Evolutionary conservation across 1,140 invertebrate genomes (phyloP).

Genomic region (Penaeus vannamei): DNA sequence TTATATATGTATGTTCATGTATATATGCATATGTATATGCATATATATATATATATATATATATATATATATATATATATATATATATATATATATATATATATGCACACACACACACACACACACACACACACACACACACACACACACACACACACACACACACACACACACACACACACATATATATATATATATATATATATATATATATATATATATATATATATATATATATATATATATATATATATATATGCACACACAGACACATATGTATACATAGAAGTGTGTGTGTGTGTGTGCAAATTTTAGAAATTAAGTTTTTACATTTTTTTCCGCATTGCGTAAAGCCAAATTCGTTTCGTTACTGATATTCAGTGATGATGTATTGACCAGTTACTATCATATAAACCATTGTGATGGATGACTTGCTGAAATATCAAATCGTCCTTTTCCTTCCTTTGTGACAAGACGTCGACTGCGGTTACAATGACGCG

Average conservation of each 20-base stretch:
- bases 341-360: not conserved
- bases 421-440: no score
- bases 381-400: conserved; percentile 47
- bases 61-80: not conserved
- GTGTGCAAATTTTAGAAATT: no score
- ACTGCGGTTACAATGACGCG: no score
- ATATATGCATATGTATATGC: no score
- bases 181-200: no score
- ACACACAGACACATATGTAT: no score
- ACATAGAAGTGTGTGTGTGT: no score
- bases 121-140: not conserved
- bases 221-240: conserved; percentile 31
- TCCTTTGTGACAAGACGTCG: no score
- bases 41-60: not conserved
- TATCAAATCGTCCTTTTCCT: no score
- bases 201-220: not conserved
- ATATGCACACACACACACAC: not conserved
- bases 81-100: conserved; percentile 30
- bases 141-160: not conserved
- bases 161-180: not conserved
- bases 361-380: conserved; percentile 70
- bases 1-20: no score
- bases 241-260: not conserved
- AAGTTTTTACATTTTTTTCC: not conserved
- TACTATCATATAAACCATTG: no score